These are phyloP conservation scores for Ochotona curzoniae DNA, from an alignment of 2,113 vertebrate species.

Conservation along the genomic window DNA sequence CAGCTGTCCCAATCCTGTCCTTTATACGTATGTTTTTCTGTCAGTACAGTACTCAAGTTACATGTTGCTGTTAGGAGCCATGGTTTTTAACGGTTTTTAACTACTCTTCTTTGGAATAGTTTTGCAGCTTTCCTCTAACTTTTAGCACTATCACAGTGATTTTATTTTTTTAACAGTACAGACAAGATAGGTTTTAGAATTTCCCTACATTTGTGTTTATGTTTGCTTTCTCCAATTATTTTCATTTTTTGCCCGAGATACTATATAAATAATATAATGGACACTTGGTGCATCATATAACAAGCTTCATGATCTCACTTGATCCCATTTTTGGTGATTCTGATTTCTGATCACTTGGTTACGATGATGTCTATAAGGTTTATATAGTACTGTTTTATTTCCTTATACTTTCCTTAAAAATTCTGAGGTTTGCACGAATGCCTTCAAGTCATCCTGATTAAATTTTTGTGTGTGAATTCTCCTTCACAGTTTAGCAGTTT, in stretches of 20 bases:
- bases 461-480: background rate
- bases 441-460: background rate
- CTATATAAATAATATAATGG: background rate
- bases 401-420: background rate
- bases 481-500: background rate
- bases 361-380: slow-evolving; percentile 7
- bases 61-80: background rate
- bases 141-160: slow-evolving; percentile 33
- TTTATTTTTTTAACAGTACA: background rate
- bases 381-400: background rate
- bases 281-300: background rate
- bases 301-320: background rate
- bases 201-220: slow-evolving; percentile 23
- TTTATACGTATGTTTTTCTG: background rate
- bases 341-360: background rate
- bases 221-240: slow-evolving; percentile 1
- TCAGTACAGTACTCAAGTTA: background rate
- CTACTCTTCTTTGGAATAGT: background rate
- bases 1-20: background rate
- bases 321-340: background rate
- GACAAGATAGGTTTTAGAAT: slow-evolving; percentile 24
- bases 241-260: background rate
- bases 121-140: slow-evolving; percentile 3
- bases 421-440: background rate
- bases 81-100: slow-evolving; percentile 28